A percentile compares a stretch with the other conserved stretches of the same genome.
These are phyloP conservation scores for Coptotermes formosanus DNA, from an alignment of 1,140 invertebrate species.

Conservation along the genomic window DNA sequence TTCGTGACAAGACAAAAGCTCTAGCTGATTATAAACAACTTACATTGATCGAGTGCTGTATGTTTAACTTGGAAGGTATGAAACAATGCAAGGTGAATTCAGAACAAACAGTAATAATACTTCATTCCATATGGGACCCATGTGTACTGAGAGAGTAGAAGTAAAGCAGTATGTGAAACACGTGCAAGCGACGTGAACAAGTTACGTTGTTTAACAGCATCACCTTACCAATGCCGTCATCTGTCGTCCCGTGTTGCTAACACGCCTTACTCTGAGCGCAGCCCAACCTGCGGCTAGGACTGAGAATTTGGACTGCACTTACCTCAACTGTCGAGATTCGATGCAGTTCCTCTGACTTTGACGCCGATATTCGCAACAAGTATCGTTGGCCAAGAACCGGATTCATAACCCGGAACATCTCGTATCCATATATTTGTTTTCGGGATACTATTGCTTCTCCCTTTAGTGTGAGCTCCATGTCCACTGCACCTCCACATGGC, in stretches of 20 bases:
- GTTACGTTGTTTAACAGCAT: too few species aligned
- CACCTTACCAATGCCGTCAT: background rate
- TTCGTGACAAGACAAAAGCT: too few species aligned
- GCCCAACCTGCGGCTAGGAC: background rate
- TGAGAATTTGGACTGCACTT: background rate
- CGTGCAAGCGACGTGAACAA: too few species aligned
- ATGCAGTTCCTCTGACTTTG: constrained; percentile 43
- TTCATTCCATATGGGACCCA: too few species aligned
- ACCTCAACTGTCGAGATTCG: constrained; percentile 46
- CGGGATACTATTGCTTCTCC: constrained; percentile 38
- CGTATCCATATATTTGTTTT: constrained; percentile 43
- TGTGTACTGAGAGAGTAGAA: too few species aligned
- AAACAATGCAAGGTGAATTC: too few species aligned
- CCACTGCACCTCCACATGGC: constrained; percentile 49
- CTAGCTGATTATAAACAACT: too few species aligned
- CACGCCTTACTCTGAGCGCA: background rate
- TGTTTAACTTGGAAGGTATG: too few species aligned
- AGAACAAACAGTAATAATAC: too few species aligned
- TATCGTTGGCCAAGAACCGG: constrained; percentile 42
- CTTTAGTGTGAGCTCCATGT: constrained; percentile 41
- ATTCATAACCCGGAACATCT: constrained; percentile 41
- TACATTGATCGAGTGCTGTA: too few species aligned
- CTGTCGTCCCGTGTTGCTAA: background rate
- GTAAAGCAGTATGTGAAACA: too few species aligned
- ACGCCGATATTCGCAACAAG: constrained; percentile 42